These are phyloP conservation scores for Drosophila takahashii DNA, from an alignment of 1,140 invertebrate genomes.

Conservation along the genomic window DNA sequence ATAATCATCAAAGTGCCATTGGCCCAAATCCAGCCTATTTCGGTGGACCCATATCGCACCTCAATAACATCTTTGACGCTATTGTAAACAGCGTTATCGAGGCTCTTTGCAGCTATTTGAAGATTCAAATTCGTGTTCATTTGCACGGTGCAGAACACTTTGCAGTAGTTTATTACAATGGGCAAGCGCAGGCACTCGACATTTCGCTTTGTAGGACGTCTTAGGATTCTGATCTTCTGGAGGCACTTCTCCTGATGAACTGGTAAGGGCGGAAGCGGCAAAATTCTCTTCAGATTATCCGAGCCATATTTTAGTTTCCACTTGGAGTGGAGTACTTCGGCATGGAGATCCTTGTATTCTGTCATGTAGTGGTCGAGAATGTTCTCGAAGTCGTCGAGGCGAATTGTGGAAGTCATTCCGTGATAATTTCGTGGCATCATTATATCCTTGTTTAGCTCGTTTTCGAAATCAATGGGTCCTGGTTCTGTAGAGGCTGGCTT, in stretches of 20 bases:
- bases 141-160: slow-evolving; percentile 27
- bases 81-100: slow-evolving; percentile 25
- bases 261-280: slow-evolving; percentile 20
- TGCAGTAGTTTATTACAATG: slow-evolving; percentile 12
- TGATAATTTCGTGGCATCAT: background rate
- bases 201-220: slow-evolving; percentile 16
- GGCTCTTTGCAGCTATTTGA: background rate
- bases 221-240: slow-evolving; percentile 43
- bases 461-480: slow-evolving; percentile 30
- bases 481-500: background rate
- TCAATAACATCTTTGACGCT: slow-evolving; percentile 35
- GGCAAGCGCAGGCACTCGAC: slow-evolving; percentile 11
- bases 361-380: slow-evolving; percentile 24
- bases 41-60: slow-evolving; percentile 11
- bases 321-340: slow-evolving; percentile 17
- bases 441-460: slow-evolving; percentile 14
- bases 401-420: background rate
- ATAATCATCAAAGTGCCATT: slow-evolving; percentile 41
- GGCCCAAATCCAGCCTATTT: slow-evolving; percentile 49
- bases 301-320: background rate
- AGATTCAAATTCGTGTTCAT: slow-evolving; percentile 11
- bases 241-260: slow-evolving; percentile 18
- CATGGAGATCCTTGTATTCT: slow-evolving; percentile 41
- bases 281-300: slow-evolving; percentile 1
- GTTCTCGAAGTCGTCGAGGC: slow-evolving; percentile 33